A percentile compares a stretch with the other conserved stretches of the same genome.
Conservation (phyloP, 2,888 invertebrate species). For the Resseliella maxima region DNA sequence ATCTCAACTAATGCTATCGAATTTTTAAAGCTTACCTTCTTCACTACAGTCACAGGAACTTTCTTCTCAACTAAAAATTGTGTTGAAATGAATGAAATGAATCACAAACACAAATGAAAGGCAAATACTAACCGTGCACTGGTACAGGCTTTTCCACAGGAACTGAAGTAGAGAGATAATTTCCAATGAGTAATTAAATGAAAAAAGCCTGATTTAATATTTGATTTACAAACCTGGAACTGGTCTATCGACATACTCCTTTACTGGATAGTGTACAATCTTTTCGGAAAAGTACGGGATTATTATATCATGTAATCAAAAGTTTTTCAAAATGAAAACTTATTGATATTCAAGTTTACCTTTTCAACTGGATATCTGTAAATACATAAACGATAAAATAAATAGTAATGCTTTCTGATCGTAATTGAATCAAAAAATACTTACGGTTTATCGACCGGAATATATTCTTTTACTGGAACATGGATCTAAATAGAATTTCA, state of each 20-base stretch:
- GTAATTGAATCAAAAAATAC: not conserved
- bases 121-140: constrained; percentile 37
- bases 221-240: constrained; percentile 68
- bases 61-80: constrained; percentile 25
- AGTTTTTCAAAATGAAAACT: too few species aligned
- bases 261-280: constrained; percentile 77
- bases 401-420: too few species aligned
- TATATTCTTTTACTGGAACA: constrained; percentile 71
- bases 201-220: not conserved
- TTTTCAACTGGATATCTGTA: constrained; percentile 74
- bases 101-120: not conserved
- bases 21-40: not conserved
- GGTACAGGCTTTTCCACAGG: constrained; percentile 79
- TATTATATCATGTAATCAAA: too few species aligned
- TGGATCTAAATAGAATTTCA: constrained; percentile 64
- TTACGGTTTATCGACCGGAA: constrained; percentile 68
- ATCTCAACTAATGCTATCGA: too few species aligned
- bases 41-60: not conserved
- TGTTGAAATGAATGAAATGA: not conserved
- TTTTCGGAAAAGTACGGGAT: not conserved
- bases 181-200: not conserved
- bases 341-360: not conserved
- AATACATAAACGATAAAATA: not conserved
- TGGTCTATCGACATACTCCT: constrained; percentile 74
- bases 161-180: constrained; percentile 63